Evolutionary conservation across 2,888 invertebrate genomes (phyloP).

Genomic region (Eupsilia transversa): DNA sequence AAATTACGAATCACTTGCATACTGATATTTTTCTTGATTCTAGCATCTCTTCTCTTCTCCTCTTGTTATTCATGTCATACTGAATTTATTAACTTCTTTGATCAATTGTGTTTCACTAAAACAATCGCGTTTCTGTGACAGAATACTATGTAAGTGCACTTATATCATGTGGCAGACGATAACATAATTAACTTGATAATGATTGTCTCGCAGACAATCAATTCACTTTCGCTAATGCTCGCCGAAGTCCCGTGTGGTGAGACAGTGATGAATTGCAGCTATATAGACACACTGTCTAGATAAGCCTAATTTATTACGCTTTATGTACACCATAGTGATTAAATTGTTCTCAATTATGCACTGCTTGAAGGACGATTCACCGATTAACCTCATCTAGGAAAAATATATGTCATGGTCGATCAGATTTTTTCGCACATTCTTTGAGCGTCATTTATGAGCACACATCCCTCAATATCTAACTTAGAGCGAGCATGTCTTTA

Average conservation of each 20-base stretch:
- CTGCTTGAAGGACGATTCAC: conserved; percentile 71
- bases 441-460: conserved; percentile 59
- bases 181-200: conserved; percentile 57
- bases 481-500: conserved; percentile 34
- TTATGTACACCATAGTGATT: conserved; percentile 79
- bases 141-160: conserved; percentile 22
- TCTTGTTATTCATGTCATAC: not conserved
- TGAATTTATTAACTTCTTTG: conserved; percentile 8
- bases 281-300: conserved; percentile 86
- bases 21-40: not conserved
- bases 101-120: too few species aligned
- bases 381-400: conserved; percentile 66
- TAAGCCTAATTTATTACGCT: conserved; percentile 87
- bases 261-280: conserved; percentile 87
- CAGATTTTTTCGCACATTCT: conserved; percentile 40
- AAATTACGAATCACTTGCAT: too few species aligned
- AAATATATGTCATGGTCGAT: conserved; percentile 74
- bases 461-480: conserved; percentile 39
- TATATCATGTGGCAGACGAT: conserved; percentile 43
- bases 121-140: conserved; percentile 9
- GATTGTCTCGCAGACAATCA: conserved; percentile 73
- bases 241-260: conserved; percentile 70
- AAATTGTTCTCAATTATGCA: conserved; percentile 75
- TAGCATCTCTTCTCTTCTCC: not conserved
- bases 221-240: conserved; percentile 81